Evolutionary conservation across 2,888 invertebrate species (phyloP), one percentile per base, ranked within the genome.

Genomic region (Mythimna pallens): DNA sequence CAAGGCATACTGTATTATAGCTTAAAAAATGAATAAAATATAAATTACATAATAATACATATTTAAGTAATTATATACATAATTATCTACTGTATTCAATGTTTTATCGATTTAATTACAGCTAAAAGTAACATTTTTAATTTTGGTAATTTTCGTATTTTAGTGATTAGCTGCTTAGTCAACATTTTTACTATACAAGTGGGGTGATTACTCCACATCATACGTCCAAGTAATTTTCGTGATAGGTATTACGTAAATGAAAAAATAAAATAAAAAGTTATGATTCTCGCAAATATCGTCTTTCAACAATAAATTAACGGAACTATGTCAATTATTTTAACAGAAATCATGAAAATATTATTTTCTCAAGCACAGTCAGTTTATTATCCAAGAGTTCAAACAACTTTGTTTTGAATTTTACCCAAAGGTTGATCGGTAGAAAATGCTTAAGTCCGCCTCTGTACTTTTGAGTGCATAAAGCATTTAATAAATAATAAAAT

Each of bases 21-120:
- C 65, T 22, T 65, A 65, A 36, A 17, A 3, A 7, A 52, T 5
- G 0, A 52, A 22, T 7, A 50, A 52, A 20, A 50, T 25, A 68
- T 14, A 65, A 40, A 54, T 40, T 30, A 40, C 17, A 69, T 67
- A 66, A 7, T n/a, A 52, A 10, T 66, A 52, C 6, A 52, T 52
- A 52, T n/a, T 20, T 52, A 36, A 34, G 10, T 30, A 17, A 58
- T 36, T n/a, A 34, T 7, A n/a, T 14, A 36, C 6, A n/a, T n/a
- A 50, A 25, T 25, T 47, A 47, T 3, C 50, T 50, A 50, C 50
- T 17, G 20, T 52, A 9, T 52, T n/a, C 50, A 52, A 52, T 9
- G n/a, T 52, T 52, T 8, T n/a, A 52, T n/a, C n/a, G 5, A 50
- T 20, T 50, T 50, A n/a, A 20, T 20, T 20, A 50, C 50, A 50